These are phyloP conservation scores for Notarius lentiginosus DNA, from an alignment of 2,113 vertebrate species.

Conservation along the genomic window DNA sequence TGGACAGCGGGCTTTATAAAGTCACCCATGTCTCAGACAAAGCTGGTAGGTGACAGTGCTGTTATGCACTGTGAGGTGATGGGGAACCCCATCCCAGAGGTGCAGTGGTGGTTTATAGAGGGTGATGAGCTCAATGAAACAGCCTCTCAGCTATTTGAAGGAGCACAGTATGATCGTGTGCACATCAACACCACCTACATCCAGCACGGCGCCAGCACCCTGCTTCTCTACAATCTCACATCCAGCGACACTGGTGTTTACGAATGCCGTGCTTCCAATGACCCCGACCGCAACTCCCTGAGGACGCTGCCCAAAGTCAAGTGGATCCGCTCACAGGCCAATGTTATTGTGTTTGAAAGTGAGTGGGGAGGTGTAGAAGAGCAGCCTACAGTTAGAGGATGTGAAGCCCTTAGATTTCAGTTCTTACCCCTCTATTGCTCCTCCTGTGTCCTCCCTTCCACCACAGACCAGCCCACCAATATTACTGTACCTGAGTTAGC, in stretches of 20 bases:
- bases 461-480: not conserved
- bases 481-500: slow-evolving; percentile 23
- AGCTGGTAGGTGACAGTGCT: slow-evolving; percentile 74
- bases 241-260: slow-evolving; percentile 84
- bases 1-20: slow-evolving; percentile 83
- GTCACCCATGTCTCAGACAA: slow-evolving; percentile 84
- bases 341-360: slow-evolving; percentile 91
- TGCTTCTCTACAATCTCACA: slow-evolving; percentile 77
- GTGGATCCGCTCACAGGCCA: slow-evolving; percentile 95
- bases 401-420: slow-evolving; percentile 63
- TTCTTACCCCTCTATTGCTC: slow-evolving; percentile 59
- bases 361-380: slow-evolving; percentile 74
- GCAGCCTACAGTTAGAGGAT: slow-evolving; percentile 57
- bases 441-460: slow-evolving; percentile 30
- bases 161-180: slow-evolving; percentile 80
- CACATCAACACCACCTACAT: slow-evolving; percentile 86
- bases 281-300: slow-evolving; percentile 91
- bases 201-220: slow-evolving; percentile 81
- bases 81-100: slow-evolving; percentile 84
- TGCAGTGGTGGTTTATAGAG: slow-evolving; percentile 90
- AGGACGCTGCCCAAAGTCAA: slow-evolving; percentile 88
- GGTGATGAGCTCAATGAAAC: slow-evolving; percentile 78
- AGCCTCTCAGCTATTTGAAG: slow-evolving; percentile 83
- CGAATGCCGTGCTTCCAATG: slow-evolving; percentile 94
- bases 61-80: slow-evolving; percentile 88